These are phyloP conservation scores for Sepioteuthis lessoniana DNA, from an alignment of 2,888 invertebrate species.

Conservation along the genomic window DNA sequence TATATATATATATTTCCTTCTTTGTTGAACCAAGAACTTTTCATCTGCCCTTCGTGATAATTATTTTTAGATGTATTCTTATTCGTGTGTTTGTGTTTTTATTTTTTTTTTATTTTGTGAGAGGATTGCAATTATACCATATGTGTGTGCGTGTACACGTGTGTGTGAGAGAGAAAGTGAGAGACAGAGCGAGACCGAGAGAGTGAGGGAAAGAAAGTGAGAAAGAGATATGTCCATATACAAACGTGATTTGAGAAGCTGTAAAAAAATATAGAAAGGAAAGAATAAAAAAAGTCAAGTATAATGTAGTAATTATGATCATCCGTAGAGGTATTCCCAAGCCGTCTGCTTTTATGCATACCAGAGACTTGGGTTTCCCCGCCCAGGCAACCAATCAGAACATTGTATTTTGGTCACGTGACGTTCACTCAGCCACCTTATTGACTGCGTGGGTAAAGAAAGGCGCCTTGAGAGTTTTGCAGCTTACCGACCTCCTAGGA, in stretches of 20 bases:
- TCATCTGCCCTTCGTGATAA: too few species aligned
- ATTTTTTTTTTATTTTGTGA: too few species aligned
- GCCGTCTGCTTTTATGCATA: neutral
- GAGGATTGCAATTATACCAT: too few species aligned
- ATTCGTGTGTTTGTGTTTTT: too few species aligned
- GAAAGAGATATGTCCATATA: too few species aligned
- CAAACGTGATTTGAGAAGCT: too few species aligned
- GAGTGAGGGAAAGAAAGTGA: neutral
- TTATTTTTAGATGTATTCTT: too few species aligned
- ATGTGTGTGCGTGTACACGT: too few species aligned
- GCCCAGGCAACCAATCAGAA: slow-evolving; percentile 37
- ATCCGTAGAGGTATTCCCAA: slow-evolving; percentile 18
- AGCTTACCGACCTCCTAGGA: slow-evolving; percentile 48
- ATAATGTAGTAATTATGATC: neutral
- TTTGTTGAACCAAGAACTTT: too few species aligned
- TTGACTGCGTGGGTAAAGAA: slow-evolving; percentile 40
- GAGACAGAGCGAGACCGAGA: neutral
- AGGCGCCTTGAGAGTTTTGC: slow-evolving; percentile 47
- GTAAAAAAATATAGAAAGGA: neutral
- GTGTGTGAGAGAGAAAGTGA: too few species aligned
- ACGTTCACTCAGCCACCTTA: slow-evolving; percentile 34
- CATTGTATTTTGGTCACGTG: neutral
- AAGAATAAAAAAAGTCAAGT: neutral
- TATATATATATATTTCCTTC: too few species aligned
- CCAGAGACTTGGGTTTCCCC: slow-evolving; percentile 3